Evolutionary conservation across 2,888 invertebrate species (phyloP), one percentile per base, ranked within the genome.

Genomic region (Hypsopygia costalis): DNA sequence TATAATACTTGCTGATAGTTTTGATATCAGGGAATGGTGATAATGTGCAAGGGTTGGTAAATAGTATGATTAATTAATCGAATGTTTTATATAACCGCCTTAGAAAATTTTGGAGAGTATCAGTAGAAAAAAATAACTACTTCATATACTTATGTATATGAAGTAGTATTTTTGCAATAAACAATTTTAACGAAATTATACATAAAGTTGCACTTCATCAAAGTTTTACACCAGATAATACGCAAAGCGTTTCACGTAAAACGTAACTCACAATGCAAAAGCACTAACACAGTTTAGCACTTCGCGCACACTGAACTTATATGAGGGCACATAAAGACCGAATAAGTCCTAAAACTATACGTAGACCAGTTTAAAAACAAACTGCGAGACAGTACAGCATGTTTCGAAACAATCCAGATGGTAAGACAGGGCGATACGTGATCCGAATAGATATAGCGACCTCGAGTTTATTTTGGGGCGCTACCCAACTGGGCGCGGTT

Each of bases 391-490:
- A 62, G 60, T 74, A 71, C 73, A 73, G 64, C 68, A 68, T 75
- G 81, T 76, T 78, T 62, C 79, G 69, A 77, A 82, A 81, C 82
- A 81, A 80, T 76, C 81, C 83, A 81, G 81, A 82, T 81, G 81
- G 63, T 79, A 81, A 81, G 82, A 81, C 76, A 70, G 69, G 61
- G 56, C 41, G 41, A 58, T 53, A 82, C 85, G 85, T 85, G 85
- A 68, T 54, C 56, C 10, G 81, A 76, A 78, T 81, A 47, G 45
- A 29, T 36, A 46, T 54, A 50, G 47, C 37, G 16, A 37, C 46
- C 34, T 25, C 25, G 1, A 25, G 25, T 25, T 25, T 25, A 8
- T 1, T 25, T 25, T 25, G 1, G 25, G 35, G 39, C 43, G 27
- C 25, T 25, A 4, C 25, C 25, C 25, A n/a, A 4, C 6, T 25